Base-by-base conservation (phyloP, 2,113 vertebrate genomes). In the Xerus inauris region DNA sequence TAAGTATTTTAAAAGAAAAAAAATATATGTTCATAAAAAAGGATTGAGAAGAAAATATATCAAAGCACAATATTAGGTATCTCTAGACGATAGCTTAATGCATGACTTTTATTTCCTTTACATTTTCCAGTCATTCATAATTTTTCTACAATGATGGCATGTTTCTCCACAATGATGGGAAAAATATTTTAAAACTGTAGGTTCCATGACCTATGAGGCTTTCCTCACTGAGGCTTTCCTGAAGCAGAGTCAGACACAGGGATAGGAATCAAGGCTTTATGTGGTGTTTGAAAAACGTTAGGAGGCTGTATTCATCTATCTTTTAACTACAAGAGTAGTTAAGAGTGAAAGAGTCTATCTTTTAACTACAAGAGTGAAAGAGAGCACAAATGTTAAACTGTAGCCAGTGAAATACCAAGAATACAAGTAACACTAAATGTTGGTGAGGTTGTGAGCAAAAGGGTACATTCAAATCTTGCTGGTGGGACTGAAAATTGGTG, bases 31-130 rank as follows among this genome's bases (percentile, higher is more conserved):
- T n/a, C 20, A 77, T 47, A 30, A 71, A 76, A 86, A 89, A 40
- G 8, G 30, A 45, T 40, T 67, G 38, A 49, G 77, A 67, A 45
- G 30, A 85, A 71, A 35, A 80, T 28, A 80, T 38, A 49, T 65
- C 24, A 40, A 72, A 92, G 65, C 30, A 24, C 32, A 22, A 54
- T 86, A 57, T 49, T 85, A 16, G 14, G 30, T 73, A 84, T 80
- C n/a, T 88, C 51, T 89, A 84, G n/a, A n/a, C 72, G 32, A 49
- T 32, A 3, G 22, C 7, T 22, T 45, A 40, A 87, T 2, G 2
- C 35, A 17, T 94, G 32, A 83, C 47, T 96, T 72, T 30, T 75
- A 69, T 82, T 81, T 89, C 19, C 13, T 90, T 91, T 83, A 40
- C 17, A 64, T 6, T 54, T 90, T 81, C 93, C 24, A 62, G 5